phyloP scores from a whole-genome alignment of 2,797 vertebrate genomes.

The Alcedo quadribrachys region DNA sequence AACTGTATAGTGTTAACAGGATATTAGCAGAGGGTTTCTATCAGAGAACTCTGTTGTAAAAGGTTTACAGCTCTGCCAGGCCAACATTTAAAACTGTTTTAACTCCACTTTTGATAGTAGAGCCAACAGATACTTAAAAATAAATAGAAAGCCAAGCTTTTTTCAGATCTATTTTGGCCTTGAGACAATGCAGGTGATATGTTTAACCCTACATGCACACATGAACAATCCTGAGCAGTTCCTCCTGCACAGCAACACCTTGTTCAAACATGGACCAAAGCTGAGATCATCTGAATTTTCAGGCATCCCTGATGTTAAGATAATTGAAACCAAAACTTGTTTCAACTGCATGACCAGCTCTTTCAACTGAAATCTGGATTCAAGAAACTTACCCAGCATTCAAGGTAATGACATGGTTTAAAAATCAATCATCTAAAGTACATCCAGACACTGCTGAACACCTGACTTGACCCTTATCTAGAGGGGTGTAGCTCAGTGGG shows the following conservation, averaged over 20 bases:
- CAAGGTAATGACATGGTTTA: not conserved
- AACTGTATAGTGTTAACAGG: not conserved
- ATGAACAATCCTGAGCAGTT: not conserved
- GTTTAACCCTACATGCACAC: accelerated
- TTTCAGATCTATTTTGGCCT: not conserved
- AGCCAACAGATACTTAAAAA: not conserved
- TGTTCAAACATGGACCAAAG: not conserved
- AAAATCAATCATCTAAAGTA: constrained; percentile 1
- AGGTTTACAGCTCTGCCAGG: not conserved
- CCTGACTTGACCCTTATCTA: not conserved
- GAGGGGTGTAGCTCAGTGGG: not conserved
- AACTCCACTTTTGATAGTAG: not conserved
- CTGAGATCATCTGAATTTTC: not conserved
- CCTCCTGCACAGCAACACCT: not conserved
- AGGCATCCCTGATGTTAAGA: not conserved
- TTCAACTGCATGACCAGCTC: not conserved
- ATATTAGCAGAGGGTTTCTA: not conserved
- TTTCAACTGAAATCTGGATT: not conserved
- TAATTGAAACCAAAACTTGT: not conserved
- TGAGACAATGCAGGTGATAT: not conserved
- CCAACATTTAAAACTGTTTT: not conserved
- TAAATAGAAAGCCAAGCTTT: not conserved
- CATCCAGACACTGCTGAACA: not conserved
- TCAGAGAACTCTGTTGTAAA: not conserved
- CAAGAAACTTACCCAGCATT: not conserved